Evolutionary conservation across 92 coral and sea anemone genomes (phyloP), one percentile per base, ranked within the genome.

Genomic region (Epizoanthus fatuus): DNA sequence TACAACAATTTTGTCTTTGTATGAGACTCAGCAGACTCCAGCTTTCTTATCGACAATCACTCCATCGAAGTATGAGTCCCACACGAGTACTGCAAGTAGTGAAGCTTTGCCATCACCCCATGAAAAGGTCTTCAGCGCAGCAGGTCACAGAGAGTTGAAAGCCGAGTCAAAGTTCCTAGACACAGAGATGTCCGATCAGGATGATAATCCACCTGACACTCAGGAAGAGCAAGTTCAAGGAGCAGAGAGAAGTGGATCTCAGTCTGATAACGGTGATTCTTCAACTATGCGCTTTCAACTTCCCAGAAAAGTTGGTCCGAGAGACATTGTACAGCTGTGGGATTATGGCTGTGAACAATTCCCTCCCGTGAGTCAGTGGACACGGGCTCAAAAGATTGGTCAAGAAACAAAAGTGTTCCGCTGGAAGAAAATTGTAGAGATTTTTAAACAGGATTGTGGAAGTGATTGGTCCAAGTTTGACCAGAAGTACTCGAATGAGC

Each of bases 361-460:
- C 66, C 99, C 99, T 6, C 95, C 99, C 14, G 98, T 97, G 1
- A 93, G 91, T 44, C 81, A 86, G 63, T 97, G 99, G 99, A 92
- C 96, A 74, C 94, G 98, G 65, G 99, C 99, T 63, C 99, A 97
- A 72, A 95, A 94, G 57, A 97, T 97, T 76, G 99, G 99, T 75
- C 99, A 97, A 81, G 99, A 97, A 80, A 97, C 99, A 10, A 97
- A 97, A 91, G 92, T 97, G 40, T 97, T 97, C 76, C 98, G 99
- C 29, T 97, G 99, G 99, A 95, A 92, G 60, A 97, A 97, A 82
- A 92, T 97, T 63, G 99, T 93, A 19, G 99, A 97, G 70, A 92
- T 97, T 72, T 97, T 97, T 64, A 95, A 91, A 72, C 81, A 85
- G 22, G 98, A 97, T 64, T 95, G 99, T 60, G 77, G 88, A 35